Evolutionary conservation across 1,140 invertebrate genomes (phyloP).

Genomic region (Anastatus disparis): DNA sequence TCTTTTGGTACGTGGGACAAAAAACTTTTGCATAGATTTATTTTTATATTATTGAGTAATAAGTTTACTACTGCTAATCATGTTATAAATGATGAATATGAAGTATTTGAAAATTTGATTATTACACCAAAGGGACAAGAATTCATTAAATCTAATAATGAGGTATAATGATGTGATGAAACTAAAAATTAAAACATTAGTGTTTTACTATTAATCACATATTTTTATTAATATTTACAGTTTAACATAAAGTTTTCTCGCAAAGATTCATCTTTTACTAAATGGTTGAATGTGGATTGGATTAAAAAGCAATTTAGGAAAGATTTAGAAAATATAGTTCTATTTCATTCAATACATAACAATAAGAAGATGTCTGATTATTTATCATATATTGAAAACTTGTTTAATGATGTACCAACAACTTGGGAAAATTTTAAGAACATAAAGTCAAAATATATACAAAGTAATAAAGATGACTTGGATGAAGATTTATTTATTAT

Average conservation of each 20-base stretch:
- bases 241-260: neutral
- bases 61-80: neutral
- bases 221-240: constrained; percentile 14
- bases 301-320: neutral
- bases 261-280: neutral
- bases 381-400: neutral
- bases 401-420: neutral
- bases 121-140: constrained; percentile 6
- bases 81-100: neutral
- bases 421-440: neutral
- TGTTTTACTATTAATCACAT: neutral
- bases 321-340: neutral
- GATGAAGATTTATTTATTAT: constrained; percentile 6
- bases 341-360: neutral
- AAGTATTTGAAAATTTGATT: neutral
- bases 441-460: neutral
- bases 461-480: neutral
- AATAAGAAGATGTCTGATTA: too few species aligned
- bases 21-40: neutral
- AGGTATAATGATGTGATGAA: constrained; percentile 12
- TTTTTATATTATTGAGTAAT: neutral
- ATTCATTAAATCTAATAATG: constrained; percentile 1
- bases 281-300: neutral
- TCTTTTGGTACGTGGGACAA: constrained; percentile 10
- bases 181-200: too few species aligned